These are phyloP conservation scores for Neodontobutis hainanensis DNA, from an alignment of 2,113 vertebrate species.

Conservation along the genomic window DNA sequence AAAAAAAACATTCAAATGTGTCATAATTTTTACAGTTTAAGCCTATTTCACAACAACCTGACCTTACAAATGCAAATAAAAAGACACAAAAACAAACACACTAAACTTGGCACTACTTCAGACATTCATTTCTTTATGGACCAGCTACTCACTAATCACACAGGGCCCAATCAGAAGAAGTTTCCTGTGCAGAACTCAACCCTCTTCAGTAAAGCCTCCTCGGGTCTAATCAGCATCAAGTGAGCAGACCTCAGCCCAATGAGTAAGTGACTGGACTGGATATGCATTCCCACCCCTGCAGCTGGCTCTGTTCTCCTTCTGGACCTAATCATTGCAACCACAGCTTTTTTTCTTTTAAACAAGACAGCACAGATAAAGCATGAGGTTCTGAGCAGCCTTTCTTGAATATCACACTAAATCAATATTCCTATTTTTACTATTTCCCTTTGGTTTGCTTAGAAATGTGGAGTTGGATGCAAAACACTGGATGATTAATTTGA, in stretches of 20 bases:
- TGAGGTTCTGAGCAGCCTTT: conserved; percentile 21
- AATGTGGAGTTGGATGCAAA: conserved; percentile 19
- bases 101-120: conserved; percentile 52
- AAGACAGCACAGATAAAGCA: conserved; percentile 11
- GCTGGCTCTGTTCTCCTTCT: conserved; percentile 49
- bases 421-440: conserved; percentile 24
- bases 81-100: too few relatives aligned
- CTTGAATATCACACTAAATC: conserved; percentile 56
- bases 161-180: conserved; percentile 63
- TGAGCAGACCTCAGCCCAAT: conserved; percentile 26
- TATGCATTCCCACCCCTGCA: conserved; percentile 57
- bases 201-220: conserved; percentile 35
- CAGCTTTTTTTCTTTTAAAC: conserved; percentile 23
- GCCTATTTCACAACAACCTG: too few relatives aligned
- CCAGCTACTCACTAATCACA: conserved; percentile 37
- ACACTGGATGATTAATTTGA: conserved; percentile 20
- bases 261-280: conserved; percentile 37
- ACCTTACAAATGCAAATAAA: background rate
- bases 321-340: conserved; percentile 55
- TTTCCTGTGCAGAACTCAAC: conserved; percentile 26
- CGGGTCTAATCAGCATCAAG: conserved; percentile 60
- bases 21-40: too few relatives aligned
- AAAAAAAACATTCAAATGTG: too few relatives aligned
- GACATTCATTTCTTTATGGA: conserved; percentile 42
- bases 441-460: conserved; percentile 16